These are phyloP conservation scores for Muricea muricata DNA, from an alignment of 92 coral and sea anemone genomes.

Conservation along the genomic window DNA sequence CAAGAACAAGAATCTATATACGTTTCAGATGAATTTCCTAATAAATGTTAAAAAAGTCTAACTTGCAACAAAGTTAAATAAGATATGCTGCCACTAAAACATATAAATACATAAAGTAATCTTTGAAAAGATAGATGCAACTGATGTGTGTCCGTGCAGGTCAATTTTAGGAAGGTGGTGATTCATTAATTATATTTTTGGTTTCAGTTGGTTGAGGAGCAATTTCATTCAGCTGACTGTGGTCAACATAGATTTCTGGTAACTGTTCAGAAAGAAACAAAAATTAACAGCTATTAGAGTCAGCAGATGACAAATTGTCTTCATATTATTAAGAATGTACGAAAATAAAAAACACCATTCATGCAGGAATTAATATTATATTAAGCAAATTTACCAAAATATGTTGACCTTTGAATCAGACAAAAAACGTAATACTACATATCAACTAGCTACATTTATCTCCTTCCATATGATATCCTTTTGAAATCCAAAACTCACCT, in stretches of 20 bases:
- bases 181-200: slow-evolving; percentile 1
- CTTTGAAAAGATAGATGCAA: slow-evolving; percentile 28
- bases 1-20: too few relatives aligned
- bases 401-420: neutral
- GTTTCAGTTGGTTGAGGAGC: neutral
- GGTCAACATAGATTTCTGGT: slow-evolving; percentile 15
- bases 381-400: too few relatives aligned
- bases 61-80: too few relatives aligned
- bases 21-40: too few relatives aligned
- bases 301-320: too few relatives aligned
- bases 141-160: slow-evolving; percentile 7
- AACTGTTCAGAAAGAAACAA: slow-evolving; percentile 29
- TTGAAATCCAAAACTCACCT: slow-evolving; percentile 50
- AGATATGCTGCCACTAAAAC: too few relatives aligned
- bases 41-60: too few relatives aligned
- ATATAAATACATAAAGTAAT: too few relatives aligned
- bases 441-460: slow-evolving; percentile 26
- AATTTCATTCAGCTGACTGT: neutral
- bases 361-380: too few relatives aligned
- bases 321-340: too few relatives aligned
- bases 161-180: slow-evolving; percentile 12
- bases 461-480: neutral
- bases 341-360: too few relatives aligned
- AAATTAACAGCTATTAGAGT: neutral
- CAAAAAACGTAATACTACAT: neutral